Conservation (phyloP, 1,140 invertebrate species). For the Drosophila pandora region DNA sequence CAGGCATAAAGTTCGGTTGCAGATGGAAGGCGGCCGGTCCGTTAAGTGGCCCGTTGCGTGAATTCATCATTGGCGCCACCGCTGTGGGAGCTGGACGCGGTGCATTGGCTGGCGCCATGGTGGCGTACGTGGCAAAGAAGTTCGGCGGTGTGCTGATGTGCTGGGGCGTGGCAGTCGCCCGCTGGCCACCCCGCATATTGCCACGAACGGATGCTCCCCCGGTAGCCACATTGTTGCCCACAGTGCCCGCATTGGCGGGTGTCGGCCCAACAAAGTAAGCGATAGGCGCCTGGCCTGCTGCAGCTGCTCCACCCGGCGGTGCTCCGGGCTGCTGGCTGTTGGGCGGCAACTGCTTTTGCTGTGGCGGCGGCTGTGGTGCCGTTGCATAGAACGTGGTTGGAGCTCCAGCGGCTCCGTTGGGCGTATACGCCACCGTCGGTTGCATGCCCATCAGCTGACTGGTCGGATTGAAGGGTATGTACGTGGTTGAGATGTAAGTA, state of each 20-base stretch:
- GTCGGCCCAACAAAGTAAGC: conserved; percentile 34
- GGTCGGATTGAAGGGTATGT: conserved; percentile 50
- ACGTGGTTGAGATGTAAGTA: conserved; percentile 49
- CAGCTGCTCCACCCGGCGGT: conserved; percentile 12
- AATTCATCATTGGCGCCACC: conserved; percentile 52
- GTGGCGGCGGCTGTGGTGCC: conserved; percentile 15
- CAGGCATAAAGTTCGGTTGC: conserved; percentile 27
- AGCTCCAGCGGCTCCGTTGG: conserved; percentile 39
- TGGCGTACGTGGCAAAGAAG: conserved; percentile 43
- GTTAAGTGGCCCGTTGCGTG: conserved; percentile 47
- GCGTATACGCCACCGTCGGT: conserved; percentile 44
- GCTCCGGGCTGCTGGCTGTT: conserved; percentile 42
- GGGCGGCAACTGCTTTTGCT: conserved; percentile 42
- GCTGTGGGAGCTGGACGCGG: conserved; percentile 38
- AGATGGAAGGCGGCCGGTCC: conserved; percentile 48
- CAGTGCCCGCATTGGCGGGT: conserved; percentile 22
- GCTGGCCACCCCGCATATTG: conserved; percentile 41
- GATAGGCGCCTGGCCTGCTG: conserved; percentile 26
- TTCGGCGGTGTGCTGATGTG: conserved; percentile 12
- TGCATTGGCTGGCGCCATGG: conserved; percentile 30
- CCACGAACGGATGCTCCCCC: conserved; percentile 33
- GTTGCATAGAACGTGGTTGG: conserved; percentile 37
- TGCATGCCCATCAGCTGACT: conserved; percentile 48
- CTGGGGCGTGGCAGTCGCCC: conserved; percentile 45
- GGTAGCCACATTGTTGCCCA: conserved; percentile 11